A percentile compares a stretch with the other conserved stretches of the same genome.
phyloP scores from a whole-genome alignment of 2,888 invertebrate genomes.

The Lepidochrysops patricia region DNA sequence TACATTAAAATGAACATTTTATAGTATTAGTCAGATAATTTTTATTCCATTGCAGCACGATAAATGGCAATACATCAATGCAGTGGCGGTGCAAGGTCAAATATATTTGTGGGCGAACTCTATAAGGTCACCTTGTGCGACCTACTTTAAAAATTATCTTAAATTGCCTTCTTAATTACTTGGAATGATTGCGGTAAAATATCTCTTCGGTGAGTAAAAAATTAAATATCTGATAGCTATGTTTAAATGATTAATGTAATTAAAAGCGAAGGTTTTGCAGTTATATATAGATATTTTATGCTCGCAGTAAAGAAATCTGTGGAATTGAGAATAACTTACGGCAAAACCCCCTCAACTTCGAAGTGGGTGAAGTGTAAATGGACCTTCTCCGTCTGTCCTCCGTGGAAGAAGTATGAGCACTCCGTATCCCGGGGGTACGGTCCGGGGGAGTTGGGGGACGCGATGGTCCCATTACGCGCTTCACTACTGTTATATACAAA shows the following conservation, averaged over 20 bases:
- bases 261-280: not conserved
- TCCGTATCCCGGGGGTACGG: slow-evolving; percentile 91
- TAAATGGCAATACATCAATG: not conserved
- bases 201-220: not conserved
- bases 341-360: slow-evolving; percentile 94
- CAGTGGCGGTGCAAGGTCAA: not conserved
- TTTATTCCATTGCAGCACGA: no score
- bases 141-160: not conserved
- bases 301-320: no score
- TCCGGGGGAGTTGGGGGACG: slow-evolving; percentile 93
- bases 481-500: slow-evolving; percentile 91
- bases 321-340: no score
- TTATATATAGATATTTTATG: no score
- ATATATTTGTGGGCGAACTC: not conserved
- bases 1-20: no score
- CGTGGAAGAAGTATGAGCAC: slow-evolving; percentile 94
- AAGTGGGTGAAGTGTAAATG: slow-evolving; percentile 91
- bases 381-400: slow-evolving; percentile 83
- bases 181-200: not conserved
- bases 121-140: not conserved
- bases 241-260: not conserved
- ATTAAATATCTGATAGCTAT: no score
- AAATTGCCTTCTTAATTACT: not conserved
- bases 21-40: no score
- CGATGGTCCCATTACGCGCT: slow-evolving; percentile 85